Evolutionary conservation across 1,140 invertebrate species (phyloP), one percentile per base, ranked within the genome.

Genomic region (Aradophagus sp.): DNA sequence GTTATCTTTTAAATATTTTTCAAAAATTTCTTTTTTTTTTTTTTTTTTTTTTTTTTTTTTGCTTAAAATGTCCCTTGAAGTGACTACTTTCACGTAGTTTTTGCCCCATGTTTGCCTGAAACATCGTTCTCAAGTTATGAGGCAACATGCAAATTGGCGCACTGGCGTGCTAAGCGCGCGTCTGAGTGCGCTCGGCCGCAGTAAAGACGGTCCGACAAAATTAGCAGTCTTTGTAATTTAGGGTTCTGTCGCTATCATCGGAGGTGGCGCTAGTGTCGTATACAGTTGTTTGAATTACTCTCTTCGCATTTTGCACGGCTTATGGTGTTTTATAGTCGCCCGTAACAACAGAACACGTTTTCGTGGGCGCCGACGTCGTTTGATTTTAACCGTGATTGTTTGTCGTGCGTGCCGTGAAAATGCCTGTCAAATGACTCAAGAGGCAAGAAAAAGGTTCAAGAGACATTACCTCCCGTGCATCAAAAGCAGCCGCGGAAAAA

Each of bases 351-450:
- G 11, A 29, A 29, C 27, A 29, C 10, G 27, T 23, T 23, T 23
- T 5, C 44, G 44, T 47, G 15, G 15, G n/a, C 29, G 31, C 29
- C 19, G 29, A 17, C 26, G 42, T 45, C 31, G 13, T 44, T 47
- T 47, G 17, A 4, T 47, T 19, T 47, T 47, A 34, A 47, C 35
- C 31, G 8, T 35, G 45, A 35, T 50, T 15, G 47, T 52, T 52
- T 52, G 47, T 52, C 47, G 35, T 52, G 16, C 34, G 34, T 27
- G 13, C 31, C 14, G 35, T 29, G 14, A 52, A 36, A 52, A 52
- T 52, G 47, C 34, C 47, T 52, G 38, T 52, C 23, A 52, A 52
- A 52, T 35, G 5, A 35, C 47, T 39, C 47, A 26, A 48, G 32
- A 48, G 45, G 15, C 31, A 48, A 47, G 20, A 23, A 23, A 23